These are phyloP conservation scores for Alca torda DNA, from an alignment of 2,797 vertebrate genomes.

Conservation along the genomic window DNA sequence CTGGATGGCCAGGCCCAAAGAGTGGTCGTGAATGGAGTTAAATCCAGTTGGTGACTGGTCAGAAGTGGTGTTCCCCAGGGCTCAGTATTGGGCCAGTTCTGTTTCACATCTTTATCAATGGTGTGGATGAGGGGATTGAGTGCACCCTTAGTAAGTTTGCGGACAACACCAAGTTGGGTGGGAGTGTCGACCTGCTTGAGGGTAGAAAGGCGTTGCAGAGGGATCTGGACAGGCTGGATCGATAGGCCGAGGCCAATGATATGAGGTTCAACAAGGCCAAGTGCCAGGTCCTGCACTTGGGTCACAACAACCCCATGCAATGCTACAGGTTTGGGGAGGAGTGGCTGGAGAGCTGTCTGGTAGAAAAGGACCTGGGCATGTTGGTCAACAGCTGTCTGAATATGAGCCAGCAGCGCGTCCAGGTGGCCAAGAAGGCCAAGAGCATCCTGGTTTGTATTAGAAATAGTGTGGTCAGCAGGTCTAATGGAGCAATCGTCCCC, in stretches of 20 bases:
- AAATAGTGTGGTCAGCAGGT: not conserved
- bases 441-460: not conserved
- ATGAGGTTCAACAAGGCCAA: not conserved
- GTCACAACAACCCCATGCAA: not conserved
- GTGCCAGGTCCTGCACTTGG: not conserved
- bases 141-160: not conserved
- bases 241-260: not conserved
- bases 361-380: not conserved
- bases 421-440: not conserved
- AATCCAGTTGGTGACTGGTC: not conserved
- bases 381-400: not conserved
- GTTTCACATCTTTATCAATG: not conserved
- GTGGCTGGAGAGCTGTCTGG: not conserved
- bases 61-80: not conserved
- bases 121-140: not conserved
- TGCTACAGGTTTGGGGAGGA: not conserved
- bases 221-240: not conserved
- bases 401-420: not conserved
- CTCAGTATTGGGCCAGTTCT: not conserved
- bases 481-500: not conserved
- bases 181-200: not conserved
- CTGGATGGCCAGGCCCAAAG: not conserved
- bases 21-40: not conserved
- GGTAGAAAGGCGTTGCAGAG: not conserved
- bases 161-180: not conserved